phyloP scores from a whole-genome alignment of 2,888 invertebrate species.

The Pammene aurita region DNA sequence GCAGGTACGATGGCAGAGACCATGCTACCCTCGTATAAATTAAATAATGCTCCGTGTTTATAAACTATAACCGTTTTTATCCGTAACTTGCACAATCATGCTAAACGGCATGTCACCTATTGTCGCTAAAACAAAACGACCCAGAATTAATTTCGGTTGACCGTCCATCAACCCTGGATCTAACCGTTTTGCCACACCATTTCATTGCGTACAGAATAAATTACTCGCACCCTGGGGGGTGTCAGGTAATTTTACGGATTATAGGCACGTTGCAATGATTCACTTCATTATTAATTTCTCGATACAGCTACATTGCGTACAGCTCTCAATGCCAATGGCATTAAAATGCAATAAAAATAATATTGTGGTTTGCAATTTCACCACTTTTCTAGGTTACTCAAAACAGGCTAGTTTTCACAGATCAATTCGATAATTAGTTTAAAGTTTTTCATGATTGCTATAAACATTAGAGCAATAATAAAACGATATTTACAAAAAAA shows the following conservation, averaged over 20 bases:
- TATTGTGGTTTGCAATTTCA: slow-evolving; percentile 17
- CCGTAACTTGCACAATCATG: background rate
- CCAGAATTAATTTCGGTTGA: background rate
- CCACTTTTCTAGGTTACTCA: background rate
- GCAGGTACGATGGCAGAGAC: too few relatives aligned
- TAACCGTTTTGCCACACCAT: slow-evolving; percentile 13
- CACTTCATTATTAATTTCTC: slow-evolving; percentile 28
- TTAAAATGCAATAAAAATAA: slow-evolving; percentile 28
- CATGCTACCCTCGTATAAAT: too few relatives aligned
- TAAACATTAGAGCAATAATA: background rate
- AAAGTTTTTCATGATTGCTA: too few relatives aligned
- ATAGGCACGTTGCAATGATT: slow-evolving; percentile 27
- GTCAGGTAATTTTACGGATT: slow-evolving; percentile 34
- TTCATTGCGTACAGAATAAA: slow-evolving; percentile 27
- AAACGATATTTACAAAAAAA: background rate
- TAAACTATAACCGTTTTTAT: too few relatives aligned
- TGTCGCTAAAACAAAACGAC: background rate
- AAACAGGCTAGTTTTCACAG: background rate
- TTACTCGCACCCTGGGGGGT: slow-evolving; percentile 33
- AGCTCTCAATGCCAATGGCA: slow-evolving; percentile 23
- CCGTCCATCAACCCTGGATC: slow-evolving; percentile 8
- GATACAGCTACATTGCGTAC: slow-evolving; percentile 29
- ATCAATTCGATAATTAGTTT: background rate
- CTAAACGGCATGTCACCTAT: background rate
- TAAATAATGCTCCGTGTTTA: too few relatives aligned